These are phyloP conservation scores for Cephus nigrinus DNA, from an alignment of 2,888 invertebrate genomes.

Conservation along the genomic window DNA sequence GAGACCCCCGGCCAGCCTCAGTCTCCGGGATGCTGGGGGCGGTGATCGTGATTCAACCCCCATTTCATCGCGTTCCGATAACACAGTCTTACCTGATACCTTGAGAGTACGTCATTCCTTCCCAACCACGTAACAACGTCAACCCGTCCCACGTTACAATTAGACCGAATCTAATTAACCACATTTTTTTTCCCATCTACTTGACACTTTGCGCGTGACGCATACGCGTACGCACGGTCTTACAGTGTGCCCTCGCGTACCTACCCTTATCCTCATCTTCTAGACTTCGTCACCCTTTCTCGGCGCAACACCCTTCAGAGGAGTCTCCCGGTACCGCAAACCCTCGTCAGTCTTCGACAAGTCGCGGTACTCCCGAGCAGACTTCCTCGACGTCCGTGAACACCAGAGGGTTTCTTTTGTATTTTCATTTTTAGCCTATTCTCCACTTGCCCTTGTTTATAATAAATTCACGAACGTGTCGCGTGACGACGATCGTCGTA, in stretches of 20 bases:
- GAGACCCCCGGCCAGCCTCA: slow-evolving; percentile 63
- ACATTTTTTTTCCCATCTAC: not conserved
- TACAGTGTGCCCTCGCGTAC: not conserved
- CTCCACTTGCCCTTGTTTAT: not conserved
- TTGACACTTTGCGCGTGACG: not conserved
- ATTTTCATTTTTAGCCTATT: not conserved
- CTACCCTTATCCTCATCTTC: not conserved
- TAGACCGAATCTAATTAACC: not conserved
- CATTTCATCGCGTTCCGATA: slow-evolving; percentile 54
- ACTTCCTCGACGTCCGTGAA: not conserved
- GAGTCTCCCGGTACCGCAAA: not conserved
- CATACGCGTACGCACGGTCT: not conserved
- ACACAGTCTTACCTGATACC: slow-evolving; percentile 27
- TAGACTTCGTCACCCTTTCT: not conserved
- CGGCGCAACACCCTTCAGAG: not conserved
- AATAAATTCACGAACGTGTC: not conserved
- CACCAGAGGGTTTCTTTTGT: not conserved
- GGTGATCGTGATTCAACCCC: slow-evolving; percentile 63
- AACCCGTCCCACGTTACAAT: not conserved
- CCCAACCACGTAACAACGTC: not conserved
- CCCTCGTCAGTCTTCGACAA: not conserved
- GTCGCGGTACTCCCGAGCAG: not conserved
- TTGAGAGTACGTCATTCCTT: not conserved
- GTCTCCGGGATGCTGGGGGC: slow-evolving; percentile 66
- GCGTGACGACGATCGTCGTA: not conserved